Percentiles rank a stretch among this genome's conserved stretches.
phyloP scores from a whole-genome alignment of 2,113 vertebrate genomes.

The Notechis scutatus region DNA sequence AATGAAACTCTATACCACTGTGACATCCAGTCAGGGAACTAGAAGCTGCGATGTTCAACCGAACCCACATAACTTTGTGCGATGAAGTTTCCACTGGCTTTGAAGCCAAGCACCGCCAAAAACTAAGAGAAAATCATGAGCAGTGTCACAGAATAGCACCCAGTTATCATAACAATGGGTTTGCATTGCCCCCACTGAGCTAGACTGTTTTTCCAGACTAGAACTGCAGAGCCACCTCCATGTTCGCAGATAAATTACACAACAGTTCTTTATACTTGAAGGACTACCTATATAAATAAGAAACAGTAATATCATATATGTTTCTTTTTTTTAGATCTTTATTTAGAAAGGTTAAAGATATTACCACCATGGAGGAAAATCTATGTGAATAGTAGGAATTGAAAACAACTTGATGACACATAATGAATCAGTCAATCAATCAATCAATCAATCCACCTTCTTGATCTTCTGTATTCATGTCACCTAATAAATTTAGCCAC shows the following conservation, averaged over 20 bases:
- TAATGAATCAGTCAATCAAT: neutral
- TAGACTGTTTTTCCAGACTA: neutral
- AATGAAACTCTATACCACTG: neutral
- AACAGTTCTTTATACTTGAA: neutral
- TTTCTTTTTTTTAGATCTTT: neutral
- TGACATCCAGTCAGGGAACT: neutral
- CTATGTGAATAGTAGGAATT: neutral
- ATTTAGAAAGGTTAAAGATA: neutral
- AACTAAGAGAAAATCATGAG: neutral
- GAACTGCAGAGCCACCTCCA: neutral
- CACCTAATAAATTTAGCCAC: neutral
- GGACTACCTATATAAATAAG: neutral
- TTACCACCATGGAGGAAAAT: neutral
- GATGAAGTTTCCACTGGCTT: neutral
- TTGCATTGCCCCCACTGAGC: neutral
- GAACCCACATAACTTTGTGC: neutral
- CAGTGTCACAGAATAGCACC: neutral
- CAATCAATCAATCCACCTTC: neutral
- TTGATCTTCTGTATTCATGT: neutral
- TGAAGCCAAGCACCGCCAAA: neutral
- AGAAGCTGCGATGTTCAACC: neutral
- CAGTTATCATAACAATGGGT: neutral
- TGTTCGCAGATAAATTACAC: neutral
- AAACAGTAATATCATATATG: neutral
- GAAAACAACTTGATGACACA: neutral